Evolutionary conservation across 2,113 vertebrate species (phyloP), one percentile per base, ranked within the genome.

Genomic region (Trichomycterus rosablanca): DNA sequence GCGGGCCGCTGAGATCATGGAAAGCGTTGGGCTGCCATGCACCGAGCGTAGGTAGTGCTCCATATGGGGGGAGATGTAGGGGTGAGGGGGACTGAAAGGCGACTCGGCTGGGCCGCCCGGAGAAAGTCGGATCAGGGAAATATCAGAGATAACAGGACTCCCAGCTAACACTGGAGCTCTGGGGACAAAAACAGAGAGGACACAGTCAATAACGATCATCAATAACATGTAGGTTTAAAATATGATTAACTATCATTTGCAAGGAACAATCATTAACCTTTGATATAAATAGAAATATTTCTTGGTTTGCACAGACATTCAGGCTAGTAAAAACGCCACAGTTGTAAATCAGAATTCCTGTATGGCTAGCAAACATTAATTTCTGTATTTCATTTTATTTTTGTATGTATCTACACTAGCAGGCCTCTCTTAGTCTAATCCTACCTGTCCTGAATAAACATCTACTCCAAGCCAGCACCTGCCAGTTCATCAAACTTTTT

Each of bases 11-110:
- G 95, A 93, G 86, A 97, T 91, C 85, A 94, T 87, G 1, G 94
- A 94, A 51, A 97, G 89, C 0, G 92, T 86, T 44, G 95, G 95
- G 80, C 94, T 93, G 83, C 88, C 35, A 66, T 97, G 95, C 72
- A 96, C 66, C 0, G 94, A 91, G 49, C 92, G 91, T 76, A 98
- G 88, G 86, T 97, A 98, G 74, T 98, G 95, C 79, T 97, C 95
- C 92, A 97, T 83, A 75, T 98, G 93, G 3, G 94, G 91, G 43
- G 73, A 83, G 77, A 94, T 70, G 61, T 95, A 97, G 0, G 90
- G 89, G 73, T 94, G 92, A 0, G 91, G 84, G 0, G 89, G 84
- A 55, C 81, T 89, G 83, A 97, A 97, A 14, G 92, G 88, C 0
- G 90, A 86, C 55, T 97, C 94, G 1, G 87, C 70, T 0, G 89